A percentile compares a stretch with the other conserved stretches of the same genome.
Evolutionary conservation across 1,140 invertebrate genomes (phyloP).

Genomic region (Lanistes nyassanus): DNA sequence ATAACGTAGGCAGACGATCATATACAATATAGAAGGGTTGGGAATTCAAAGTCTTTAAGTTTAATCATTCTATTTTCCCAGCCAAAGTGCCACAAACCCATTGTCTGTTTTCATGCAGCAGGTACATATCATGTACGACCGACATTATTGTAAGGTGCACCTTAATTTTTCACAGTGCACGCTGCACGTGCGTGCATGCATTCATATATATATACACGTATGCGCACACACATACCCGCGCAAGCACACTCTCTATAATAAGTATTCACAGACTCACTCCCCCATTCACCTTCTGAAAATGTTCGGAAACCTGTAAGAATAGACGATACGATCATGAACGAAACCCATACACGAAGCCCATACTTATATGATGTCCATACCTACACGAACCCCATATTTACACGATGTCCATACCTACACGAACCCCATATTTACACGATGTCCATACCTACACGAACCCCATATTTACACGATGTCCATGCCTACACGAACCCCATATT

Average conservation of each 20-base stretch:
- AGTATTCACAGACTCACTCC: not conserved
- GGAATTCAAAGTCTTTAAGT: too few relatives aligned
- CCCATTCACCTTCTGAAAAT: not conserved
- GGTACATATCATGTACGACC: too few relatives aligned
- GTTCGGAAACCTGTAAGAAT: not conserved
- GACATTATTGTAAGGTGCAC: not conserved
- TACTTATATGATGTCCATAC: not conserved
- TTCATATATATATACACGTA: not conserved
- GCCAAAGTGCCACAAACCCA: too few relatives aligned
- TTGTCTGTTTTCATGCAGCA: too few relatives aligned
- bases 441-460: not conserved
- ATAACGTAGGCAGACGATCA: too few relatives aligned
- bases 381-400: not conserved
- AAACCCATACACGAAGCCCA: not conserved
- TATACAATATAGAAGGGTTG: too few relatives aligned
- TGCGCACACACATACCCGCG: conserved; percentile 1
- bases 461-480: too few relatives aligned
- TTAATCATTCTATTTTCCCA: too few relatives aligned
- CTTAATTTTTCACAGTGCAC: too few relatives aligned
- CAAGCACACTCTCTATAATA: not conserved
- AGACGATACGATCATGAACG: not conserved
- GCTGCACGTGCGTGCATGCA: not conserved
- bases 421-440: not conserved
- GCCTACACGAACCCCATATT: not conserved
- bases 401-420: too few relatives aligned